Evolutionary conservation across 2,888 invertebrate genomes (phyloP).

Genomic region (Agrilus cyanescens): DNA sequence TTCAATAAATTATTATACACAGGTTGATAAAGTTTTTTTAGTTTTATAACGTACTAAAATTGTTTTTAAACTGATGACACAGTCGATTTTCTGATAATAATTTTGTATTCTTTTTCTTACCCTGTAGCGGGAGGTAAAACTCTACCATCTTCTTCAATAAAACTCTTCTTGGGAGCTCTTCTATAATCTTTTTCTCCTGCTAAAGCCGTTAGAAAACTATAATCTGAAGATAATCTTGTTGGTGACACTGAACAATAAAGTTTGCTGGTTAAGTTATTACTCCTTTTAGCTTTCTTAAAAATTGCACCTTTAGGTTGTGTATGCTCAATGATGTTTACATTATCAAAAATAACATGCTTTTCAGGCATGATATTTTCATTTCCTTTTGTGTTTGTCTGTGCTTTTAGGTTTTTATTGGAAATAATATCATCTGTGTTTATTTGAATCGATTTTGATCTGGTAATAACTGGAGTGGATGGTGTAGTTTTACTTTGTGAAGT

Average conservation of each 20-base stretch:
- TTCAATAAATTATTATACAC: no score
- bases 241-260: constrained; percentile 5
- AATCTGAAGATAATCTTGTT: constrained; percentile 29
- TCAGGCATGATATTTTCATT: constrained; percentile 14
- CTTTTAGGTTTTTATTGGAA: background rate
- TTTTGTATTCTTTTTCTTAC: no score
- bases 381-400: background rate
- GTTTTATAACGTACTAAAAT: no score
- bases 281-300: constrained; percentile 16
- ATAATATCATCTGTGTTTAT: constrained; percentile 1
- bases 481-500: constrained; percentile 26
- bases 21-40: no score
- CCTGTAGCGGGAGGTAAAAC: constrained; percentile 48
- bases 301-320: constrained; percentile 26
- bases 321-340: constrained; percentile 30
- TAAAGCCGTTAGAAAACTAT: constrained; percentile 27
- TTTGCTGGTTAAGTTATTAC: no score
- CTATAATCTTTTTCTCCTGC: constrained; percentile 37
- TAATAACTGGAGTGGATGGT: constrained; percentile 29
- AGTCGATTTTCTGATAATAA: no score
- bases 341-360: constrained; percentile 29
- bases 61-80: no score
- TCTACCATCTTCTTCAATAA: constrained; percentile 48
- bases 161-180: constrained; percentile 40
- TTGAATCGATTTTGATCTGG: constrained; percentile 9